Evolutionary conservation across 2,888 invertebrate genomes (phyloP), one percentile per base, ranked within the genome.

Genomic region (Cheilosia urbana): DNA sequence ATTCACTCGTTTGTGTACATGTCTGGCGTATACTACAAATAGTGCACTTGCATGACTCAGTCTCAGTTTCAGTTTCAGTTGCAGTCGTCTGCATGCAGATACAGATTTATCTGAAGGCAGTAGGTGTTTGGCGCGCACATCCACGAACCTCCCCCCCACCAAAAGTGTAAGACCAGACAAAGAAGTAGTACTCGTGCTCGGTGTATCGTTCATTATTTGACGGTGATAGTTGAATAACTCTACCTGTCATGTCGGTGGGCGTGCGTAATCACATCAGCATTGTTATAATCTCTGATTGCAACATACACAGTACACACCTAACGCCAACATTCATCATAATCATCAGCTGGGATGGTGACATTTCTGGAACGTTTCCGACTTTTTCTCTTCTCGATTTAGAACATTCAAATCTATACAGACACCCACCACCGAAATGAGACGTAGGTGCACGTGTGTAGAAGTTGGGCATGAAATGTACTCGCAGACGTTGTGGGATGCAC

Each of bases 241-340:
- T 71, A 69, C 77, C 55, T 78, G 62, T 55, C 62, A 24, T 24
- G 11, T 17, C 17, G 17, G 47, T 5, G 9, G 77, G 17, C 37
- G n/a, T n/a, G 24, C 11, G 63, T 62, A 47, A 63, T 55, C 47
- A 34, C 21, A 63, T 60, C 68, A 60, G 58, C 60, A 68, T 42
- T 60, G 60, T 60, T 40, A 53, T 34, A 42, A 30, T 68, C 51
- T 42, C 51, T 68, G 75, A 65, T 66, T 76, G 75, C 65, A 40
- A 47, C 66, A 66, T 66, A 76, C 66, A 77, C 65, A 40, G 40
- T 58, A 66, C 75, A 76, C 66, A 77, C 47, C 24, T 30, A 40
- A 7, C 55, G 30, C 51, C 55, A 34, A 37, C 55, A 78, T 69
- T 55, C 63, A 63, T 78, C 45, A 68, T 68, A 51, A 37, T 57